phyloP scores from a whole-genome alignment of 2,113 vertebrate genomes.

The Hiodon alosoides region DNA sequence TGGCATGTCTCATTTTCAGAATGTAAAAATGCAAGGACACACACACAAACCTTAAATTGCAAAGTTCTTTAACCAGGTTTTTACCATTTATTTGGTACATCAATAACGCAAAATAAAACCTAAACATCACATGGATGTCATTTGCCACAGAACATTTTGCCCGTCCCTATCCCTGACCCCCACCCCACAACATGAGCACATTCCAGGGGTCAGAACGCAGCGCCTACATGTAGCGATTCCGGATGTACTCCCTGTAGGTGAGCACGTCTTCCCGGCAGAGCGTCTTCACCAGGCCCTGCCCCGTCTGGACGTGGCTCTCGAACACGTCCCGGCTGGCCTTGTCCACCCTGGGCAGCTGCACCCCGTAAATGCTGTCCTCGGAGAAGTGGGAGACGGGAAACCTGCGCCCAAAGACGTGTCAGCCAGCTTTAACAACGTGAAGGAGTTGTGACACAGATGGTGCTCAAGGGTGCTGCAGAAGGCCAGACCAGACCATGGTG shows the following conservation, averaged over 20 bases:
- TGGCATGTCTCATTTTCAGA: too few species aligned
- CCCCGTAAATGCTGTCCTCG: conserved; percentile 78
- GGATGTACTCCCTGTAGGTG: conserved; percentile 85
- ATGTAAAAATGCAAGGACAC: too few species aligned
- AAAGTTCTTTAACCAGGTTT: too few species aligned
- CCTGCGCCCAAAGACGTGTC: conserved; percentile 44
- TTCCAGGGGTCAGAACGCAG: background rate
- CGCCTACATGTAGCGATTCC: conserved; percentile 83
- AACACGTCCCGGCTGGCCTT: conserved; percentile 76
- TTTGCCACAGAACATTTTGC: too few species aligned
- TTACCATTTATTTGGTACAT: too few species aligned
- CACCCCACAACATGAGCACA: background rate
- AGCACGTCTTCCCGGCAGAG: conserved; percentile 75
- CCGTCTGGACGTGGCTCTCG: conserved; percentile 73
- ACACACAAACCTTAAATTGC: too few species aligned
- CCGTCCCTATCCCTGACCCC: too few species aligned
- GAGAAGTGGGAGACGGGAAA: conserved; percentile 78
- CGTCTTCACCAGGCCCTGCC: conserved; percentile 70
- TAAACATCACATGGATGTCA: too few species aligned
- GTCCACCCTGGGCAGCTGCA: conserved; percentile 71
- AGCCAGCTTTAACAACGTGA: background rate
- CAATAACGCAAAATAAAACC: too few species aligned
- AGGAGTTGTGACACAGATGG: background rate
- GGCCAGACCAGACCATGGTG: too few species aligned
- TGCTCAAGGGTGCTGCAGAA: too few species aligned